A percentile compares a stretch with the other conserved stretches of the same genome.
Conservation (phyloP, 2,797 vertebrate species). For the Diplodus sargus region DNA sequence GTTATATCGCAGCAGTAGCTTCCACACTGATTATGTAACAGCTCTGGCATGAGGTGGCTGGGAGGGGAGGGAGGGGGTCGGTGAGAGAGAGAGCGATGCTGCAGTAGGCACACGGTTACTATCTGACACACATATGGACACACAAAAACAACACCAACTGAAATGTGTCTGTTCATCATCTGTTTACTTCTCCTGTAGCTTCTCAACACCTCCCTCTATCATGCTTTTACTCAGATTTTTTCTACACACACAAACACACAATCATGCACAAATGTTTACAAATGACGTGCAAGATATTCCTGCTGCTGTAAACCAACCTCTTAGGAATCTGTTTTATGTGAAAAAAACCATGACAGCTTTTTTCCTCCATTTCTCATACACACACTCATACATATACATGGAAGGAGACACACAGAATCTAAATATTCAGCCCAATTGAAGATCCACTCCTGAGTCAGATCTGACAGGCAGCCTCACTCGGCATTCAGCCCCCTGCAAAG, state of each 20-base stretch:
- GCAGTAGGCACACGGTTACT: slow-evolving; percentile 54
- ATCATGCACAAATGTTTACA: background rate
- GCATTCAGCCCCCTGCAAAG: slow-evolving; percentile 33
- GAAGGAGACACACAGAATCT: background rate
- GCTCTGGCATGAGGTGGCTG: slow-evolving; percentile 52
- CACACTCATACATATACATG: background rate
- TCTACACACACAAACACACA: background rate
- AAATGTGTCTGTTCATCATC: slow-evolving; percentile 5
- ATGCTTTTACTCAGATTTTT: slow-evolving; percentile 3
- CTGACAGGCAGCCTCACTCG: slow-evolving; percentile 33
- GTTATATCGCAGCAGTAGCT: slow-evolving; percentile 49
- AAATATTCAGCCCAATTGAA: slow-evolving; percentile 6
- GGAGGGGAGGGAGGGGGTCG: slow-evolving; percentile 39
- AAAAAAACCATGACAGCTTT: slow-evolving; percentile 10
- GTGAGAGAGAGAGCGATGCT: slow-evolving; percentile 53
- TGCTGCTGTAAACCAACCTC: slow-evolving; percentile 4
- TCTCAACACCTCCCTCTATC: background rate
- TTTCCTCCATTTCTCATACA: background rate
- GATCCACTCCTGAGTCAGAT: slow-evolving; percentile 35
- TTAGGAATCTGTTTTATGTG: background rate
- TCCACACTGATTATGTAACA: slow-evolving; percentile 73
- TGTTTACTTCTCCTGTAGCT: slow-evolving; percentile 4
- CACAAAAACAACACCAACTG: slow-evolving; percentile 26
- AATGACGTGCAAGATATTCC: slow-evolving; percentile 13
- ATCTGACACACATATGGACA: slow-evolving; percentile 45